Conservation (phyloP, 1,140 invertebrate genomes). For the Sarcophaga peregrina region DNA sequence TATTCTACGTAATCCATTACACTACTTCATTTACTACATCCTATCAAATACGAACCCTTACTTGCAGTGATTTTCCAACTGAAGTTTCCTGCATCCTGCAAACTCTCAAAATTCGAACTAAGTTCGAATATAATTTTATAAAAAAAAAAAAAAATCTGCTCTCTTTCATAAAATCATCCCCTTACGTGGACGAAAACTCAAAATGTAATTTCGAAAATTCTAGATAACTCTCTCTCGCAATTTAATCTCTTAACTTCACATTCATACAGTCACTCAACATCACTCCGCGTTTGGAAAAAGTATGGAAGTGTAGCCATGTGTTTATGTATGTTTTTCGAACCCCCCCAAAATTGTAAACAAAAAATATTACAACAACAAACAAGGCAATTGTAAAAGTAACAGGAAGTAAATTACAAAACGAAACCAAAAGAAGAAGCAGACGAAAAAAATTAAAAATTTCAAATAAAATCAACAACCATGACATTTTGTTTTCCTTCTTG, state of each 20-base stretch:
- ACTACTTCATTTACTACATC: too few relatives aligned
- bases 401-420: constrained; percentile 21
- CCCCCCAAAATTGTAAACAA: background rate
- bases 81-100: too few relatives aligned
- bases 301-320: background rate
- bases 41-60: too few relatives aligned
- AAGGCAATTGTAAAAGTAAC: background rate
- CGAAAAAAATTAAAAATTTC: too few relatives aligned
- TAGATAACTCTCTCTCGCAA: background rate
- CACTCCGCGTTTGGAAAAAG: background rate
- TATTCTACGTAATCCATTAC: too few relatives aligned
- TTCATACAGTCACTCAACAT: background rate
- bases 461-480: constrained; percentile 18
- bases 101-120: too few relatives aligned
- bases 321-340: background rate
- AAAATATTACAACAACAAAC: background rate
- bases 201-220: background rate
- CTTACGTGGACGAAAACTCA: background rate
- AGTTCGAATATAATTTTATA: too few relatives aligned
- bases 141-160: too few relatives aligned
- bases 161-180: background rate
- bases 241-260: background rate
- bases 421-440: background rate
- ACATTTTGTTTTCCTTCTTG: background rate
- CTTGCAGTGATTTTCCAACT: too few relatives aligned